Evolutionary conservation across 2,888 invertebrate species (phyloP), one percentile per base, ranked within the genome.

Genomic region (Aethes cnicana): DNA sequence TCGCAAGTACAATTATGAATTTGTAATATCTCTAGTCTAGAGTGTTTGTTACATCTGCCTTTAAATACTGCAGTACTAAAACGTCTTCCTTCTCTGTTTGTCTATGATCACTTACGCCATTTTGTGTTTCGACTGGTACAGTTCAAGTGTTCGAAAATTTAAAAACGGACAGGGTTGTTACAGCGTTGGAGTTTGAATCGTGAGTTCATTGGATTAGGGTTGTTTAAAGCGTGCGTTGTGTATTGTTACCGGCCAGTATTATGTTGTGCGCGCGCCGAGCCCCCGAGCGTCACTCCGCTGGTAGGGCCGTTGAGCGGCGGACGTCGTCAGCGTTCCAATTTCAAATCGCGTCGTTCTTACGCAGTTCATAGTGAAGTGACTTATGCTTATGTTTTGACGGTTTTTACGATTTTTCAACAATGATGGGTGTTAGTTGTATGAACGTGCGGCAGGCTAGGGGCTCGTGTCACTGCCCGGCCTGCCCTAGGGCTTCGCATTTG

Each of bases 401-500:
- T 25, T 32, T 17, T 12, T 2, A 16, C 14, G 21, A 9, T 61
- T 65, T 67, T 64, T n/a, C n/a, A 67, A 79, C 70, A 72, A 87
- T 88, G 86, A 90, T 89, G 90, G 90, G 90, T 64, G 88, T 90
- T 59, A 91, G 88, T 79, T 92, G 84, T 69, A 79, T 88, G 80
- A 92, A 91, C 86, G 91, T 92, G 66, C 77, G 89, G 80, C 79
- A 75, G 74, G 81, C 84, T 61, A 84, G 91, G 82, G 91, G 89
- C 61, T 83, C 89, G 66, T 91, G 91, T 72, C 91, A 91, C 67
- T 90, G 89, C 64, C 86, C 87, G 39, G 87, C 87, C n/a, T 89
- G 90, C 68, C 89, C 89, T 41, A 77, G 89, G 79, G 72, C 81
- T 60, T 81, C 86, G 57, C 84, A 84, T 47, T 80, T 72, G 84